These are phyloP conservation scores for Megathymus violae DNA, from an alignment of 1,140 invertebrate species.

Conservation along the genomic window DNA sequence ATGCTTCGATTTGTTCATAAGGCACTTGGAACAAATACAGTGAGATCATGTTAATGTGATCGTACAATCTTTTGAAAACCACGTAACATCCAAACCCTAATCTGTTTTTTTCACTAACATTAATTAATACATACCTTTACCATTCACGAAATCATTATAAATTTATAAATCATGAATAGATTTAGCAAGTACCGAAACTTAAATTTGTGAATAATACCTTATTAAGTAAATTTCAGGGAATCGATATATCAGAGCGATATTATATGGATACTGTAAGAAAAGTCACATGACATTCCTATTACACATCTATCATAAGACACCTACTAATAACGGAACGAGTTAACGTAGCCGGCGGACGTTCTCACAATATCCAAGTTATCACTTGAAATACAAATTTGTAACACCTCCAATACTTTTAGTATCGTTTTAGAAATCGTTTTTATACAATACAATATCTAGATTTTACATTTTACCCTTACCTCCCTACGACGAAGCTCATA, in stretches of 20 bases:
- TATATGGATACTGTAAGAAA: conserved; percentile 35
- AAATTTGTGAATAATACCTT: too few relatives aligned
- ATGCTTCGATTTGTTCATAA: conserved; percentile 80
- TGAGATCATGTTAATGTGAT: conserved; percentile 58
- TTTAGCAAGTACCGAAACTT: too few relatives aligned
- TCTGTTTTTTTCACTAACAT: too few relatives aligned
- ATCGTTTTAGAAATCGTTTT: conserved; percentile 75
- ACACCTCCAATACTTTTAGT: conserved; percentile 79
- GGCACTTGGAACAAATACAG: conserved; percentile 81
- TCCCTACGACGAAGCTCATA: conserved; percentile 79
- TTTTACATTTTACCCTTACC: conserved; percentile 74
- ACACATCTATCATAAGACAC: conserved; percentile 44
- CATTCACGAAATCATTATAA: too few relatives aligned
- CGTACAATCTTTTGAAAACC: conserved; percentile 29
- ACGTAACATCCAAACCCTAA: conserved; percentile 40
- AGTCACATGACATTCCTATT: conserved; percentile 19
- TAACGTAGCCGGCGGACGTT: conserved; percentile 35
- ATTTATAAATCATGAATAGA: too few relatives aligned
- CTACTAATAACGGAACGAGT: conserved; percentile 33
- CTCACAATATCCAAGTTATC: conserved; percentile 42
- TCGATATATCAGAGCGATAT: background rate
- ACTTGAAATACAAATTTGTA: conserved; percentile 80
- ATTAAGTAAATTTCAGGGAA: conserved; percentile 31
- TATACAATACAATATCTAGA: conserved; percentile 74
- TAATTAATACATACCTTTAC: too few relatives aligned